Evolutionary conservation across 2,797 vertebrate genomes (phyloP).

Genomic region (Siniperca scherzeri): DNA sequence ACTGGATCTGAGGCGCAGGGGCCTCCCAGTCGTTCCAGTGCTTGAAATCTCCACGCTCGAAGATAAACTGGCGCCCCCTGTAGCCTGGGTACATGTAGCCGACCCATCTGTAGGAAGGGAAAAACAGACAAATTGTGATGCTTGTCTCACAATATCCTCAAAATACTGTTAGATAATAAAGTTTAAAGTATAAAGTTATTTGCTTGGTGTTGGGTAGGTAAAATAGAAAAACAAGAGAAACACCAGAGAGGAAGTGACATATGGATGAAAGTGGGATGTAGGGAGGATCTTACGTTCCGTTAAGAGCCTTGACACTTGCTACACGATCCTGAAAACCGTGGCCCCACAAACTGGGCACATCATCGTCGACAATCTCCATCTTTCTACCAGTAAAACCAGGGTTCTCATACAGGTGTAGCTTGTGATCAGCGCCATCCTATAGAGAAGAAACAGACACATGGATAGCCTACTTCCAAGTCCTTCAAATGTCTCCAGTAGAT

Average conservation of each 20-base stretch:
- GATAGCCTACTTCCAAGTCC: not conserved
- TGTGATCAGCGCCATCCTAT: conserved; percentile 92
- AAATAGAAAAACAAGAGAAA: not conserved
- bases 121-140: conserved; percentile 8
- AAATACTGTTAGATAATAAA: not conserved
- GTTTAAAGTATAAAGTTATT: not conserved
- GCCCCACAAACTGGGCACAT: conserved; percentile 94
- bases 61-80: conserved; percentile 92
- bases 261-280: not conserved
- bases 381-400: conserved; percentile 88
- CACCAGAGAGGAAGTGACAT: not conserved
- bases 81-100: conserved; percentile 95
- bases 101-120: conserved; percentile 88
- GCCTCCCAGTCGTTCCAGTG: conserved; percentile 97
- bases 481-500: not conserved
- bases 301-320: conserved; percentile 90
- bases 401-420: conserved; percentile 92
- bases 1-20: conserved; percentile 91
- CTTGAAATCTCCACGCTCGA: conserved; percentile 92
- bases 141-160: not conserved
- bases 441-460: conserved; percentile 31
- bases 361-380: conserved; percentile 95
- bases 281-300: conserved; percentile 89
- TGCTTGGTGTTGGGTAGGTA: too few relatives aligned
- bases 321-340: conserved; percentile 94